Evolutionary conservation across 2,888 invertebrate genomes (phyloP), one percentile per base, ranked within the genome.

Genomic region (Orthonevra nobilis): DNA sequence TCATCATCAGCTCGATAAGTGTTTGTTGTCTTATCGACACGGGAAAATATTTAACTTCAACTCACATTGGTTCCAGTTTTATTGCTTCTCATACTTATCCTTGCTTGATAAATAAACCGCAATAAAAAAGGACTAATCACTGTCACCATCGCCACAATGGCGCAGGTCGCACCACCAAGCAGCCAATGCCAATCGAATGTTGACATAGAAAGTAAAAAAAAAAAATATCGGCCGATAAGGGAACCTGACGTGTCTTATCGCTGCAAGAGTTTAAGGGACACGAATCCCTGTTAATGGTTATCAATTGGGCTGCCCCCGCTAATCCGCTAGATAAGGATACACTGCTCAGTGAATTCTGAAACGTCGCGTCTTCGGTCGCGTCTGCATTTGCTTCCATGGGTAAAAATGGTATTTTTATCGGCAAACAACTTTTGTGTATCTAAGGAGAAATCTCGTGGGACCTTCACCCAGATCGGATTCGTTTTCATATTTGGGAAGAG

Each of bases 241-340:
- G 3, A 15, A 9, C 3, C 44, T 15, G 34, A 36, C 26, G 64
- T 38, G 58, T 26, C 42, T 69, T 69, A 69, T 69, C 69, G 69
- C 52, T 69, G 50, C 23, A 36, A 60, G 28, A 10, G n/a, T 54
- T 40, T 28, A 34, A 50, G 15, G 20, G 38, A 30, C 14, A 40
- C 12, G 10, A n/a, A 44, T 5, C n/a, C n/a, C n/a, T n/a, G n/a
- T 23, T 7, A 26, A 40, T 2, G 6, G 5, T 46, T 66, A 77
- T 73, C 61, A 73, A 73, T 73, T 79, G 61, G 68, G 73, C 66
- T 68, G 68, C 79, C 73, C 79, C 66, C 79, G 79, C 79, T 79
- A 79, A 79, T 79, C 73, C 79, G 50, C 19, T 7, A 77, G 77
- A 77, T 77, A 77, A 38, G 36, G 72, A 70, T 44, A 63, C 44